phyloP scores from a whole-genome alignment of 2,797 vertebrate species.

The Schizopygopsis pylzovi region DNA sequence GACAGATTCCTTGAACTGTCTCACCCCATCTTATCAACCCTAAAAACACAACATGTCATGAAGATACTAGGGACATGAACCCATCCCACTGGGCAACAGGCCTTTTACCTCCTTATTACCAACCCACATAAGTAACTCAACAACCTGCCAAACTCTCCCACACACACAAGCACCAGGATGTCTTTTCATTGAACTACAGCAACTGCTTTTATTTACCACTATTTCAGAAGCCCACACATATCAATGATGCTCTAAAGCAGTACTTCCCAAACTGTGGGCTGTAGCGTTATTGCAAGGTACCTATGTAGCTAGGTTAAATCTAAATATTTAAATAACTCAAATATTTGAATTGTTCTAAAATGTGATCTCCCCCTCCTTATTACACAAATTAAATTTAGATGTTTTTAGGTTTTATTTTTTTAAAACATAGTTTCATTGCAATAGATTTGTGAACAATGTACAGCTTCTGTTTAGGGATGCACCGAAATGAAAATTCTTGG shows the following conservation, averaged over 20 bases:
- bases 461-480: too few species aligned
- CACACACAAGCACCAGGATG: slow-evolving; percentile 59
- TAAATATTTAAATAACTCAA: too few species aligned
- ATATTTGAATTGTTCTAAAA: too few species aligned
- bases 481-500: too few species aligned
- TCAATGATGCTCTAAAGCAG: background rate
- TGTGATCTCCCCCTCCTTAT: too few species aligned
- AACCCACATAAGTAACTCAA: slow-evolving; percentile 62
- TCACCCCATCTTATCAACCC: slow-evolving; percentile 53
- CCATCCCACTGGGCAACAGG: slow-evolving; percentile 28
- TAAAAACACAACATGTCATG: slow-evolving; percentile 36
- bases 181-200: slow-evolving; percentile 12
- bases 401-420: too few species aligned
- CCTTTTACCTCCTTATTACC: slow-evolving; percentile 71
- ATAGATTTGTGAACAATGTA: too few species aligned
- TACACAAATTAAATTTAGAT: too few species aligned
- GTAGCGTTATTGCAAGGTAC: too few species aligned
- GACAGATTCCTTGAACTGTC: slow-evolving; percentile 16
- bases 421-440: too few species aligned
- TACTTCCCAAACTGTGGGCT: too few species aligned
- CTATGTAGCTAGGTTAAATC: too few species aligned
- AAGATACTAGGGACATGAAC: slow-evolving; percentile 51
- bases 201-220: background rate
- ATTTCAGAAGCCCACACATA: background rate
- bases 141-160: slow-evolving; percentile 68